phyloP scores from a whole-genome alignment of 2,113 vertebrate species.

The Penelope pileata region DNA sequence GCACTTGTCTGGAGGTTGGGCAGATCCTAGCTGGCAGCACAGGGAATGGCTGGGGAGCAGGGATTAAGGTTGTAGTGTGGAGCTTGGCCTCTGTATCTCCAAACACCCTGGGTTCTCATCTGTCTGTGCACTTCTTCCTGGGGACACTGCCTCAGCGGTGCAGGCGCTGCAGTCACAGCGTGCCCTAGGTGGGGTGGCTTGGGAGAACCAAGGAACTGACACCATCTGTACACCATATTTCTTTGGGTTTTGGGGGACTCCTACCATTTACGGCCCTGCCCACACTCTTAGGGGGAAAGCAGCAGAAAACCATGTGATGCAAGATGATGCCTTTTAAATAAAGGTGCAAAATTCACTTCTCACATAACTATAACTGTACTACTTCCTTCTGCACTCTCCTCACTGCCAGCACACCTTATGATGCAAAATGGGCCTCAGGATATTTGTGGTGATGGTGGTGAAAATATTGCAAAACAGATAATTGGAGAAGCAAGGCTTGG shows the following conservation, averaged over 20 bases:
- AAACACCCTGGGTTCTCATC: neutral
- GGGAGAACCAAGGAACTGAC: no score
- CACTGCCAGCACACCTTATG: neutral
- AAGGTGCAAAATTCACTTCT: neutral
- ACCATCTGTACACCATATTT: neutral
- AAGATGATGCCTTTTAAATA: neutral
- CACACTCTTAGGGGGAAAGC: neutral
- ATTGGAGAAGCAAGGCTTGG: neutral
- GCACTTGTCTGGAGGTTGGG: neutral
- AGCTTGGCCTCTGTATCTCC: neutral
- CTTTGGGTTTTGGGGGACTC: neutral
- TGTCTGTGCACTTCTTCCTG: neutral
- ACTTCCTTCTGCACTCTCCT: neutral
- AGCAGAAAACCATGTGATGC: neutral
- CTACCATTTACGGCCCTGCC: neutral
- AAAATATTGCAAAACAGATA: neutral
- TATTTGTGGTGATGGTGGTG: neutral
- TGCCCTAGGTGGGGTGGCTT: neutral
- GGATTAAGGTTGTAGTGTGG: neutral
- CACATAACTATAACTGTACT: neutral
- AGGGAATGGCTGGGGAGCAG: neutral
- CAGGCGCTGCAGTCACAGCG: neutral
- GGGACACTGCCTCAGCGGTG: accelerated
- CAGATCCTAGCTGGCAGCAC: neutral
- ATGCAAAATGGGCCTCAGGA: neutral